Base-by-base conservation (phyloP, 2,797 vertebrate species). In the Trachurus trachurus region DNA sequence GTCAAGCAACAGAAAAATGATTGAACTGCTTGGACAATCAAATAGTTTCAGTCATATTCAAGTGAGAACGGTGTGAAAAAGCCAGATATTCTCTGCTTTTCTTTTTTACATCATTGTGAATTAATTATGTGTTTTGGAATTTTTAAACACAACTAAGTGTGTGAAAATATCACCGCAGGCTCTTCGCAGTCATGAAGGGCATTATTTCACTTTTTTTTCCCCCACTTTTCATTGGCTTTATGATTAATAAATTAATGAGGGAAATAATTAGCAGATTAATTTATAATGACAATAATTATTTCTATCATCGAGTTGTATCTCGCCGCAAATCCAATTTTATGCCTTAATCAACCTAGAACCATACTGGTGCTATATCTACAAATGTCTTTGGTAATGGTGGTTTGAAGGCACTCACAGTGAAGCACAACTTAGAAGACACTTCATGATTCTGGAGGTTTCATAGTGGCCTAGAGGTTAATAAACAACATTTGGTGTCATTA, bases 341-440 rank as follows among this genome's bases (percentile, higher is more conserved):
- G 6, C 11, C 5, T 39, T 16, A 65, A 50, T 17, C 11, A 40
- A 62, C 37, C 17, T 22, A 21, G 42, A 29, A 42, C 53, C 17
- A 15, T 26, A 22, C 13, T 8, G 29, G 13, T 31, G 29, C 16
- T 34, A 34, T 11, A 59, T 19, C 44, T 31, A 6, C 49, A 34
- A 34, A 49, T 29, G 26, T 31, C 45, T 31, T 66, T 6, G 26
- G 39, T 17, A 9, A 29, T 22, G 45, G 15, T 44, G 47, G 12
- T 71, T 62, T 56, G 26, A 31, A 16, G 26, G 26, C 13, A 56
- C 34, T 37, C 31, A 5, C 31, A 34, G 0, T 1, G n/a, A 49
- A 49, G 19, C 45, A 60, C 64, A 45, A 21, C 52, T 42, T 34
- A 60, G 47, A 45, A 60, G 50, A 60, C 26, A 61, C n/a, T 12